Conservation (phyloP, 2,888 invertebrate genomes). For the Sphecodes monilicornis region DNA sequence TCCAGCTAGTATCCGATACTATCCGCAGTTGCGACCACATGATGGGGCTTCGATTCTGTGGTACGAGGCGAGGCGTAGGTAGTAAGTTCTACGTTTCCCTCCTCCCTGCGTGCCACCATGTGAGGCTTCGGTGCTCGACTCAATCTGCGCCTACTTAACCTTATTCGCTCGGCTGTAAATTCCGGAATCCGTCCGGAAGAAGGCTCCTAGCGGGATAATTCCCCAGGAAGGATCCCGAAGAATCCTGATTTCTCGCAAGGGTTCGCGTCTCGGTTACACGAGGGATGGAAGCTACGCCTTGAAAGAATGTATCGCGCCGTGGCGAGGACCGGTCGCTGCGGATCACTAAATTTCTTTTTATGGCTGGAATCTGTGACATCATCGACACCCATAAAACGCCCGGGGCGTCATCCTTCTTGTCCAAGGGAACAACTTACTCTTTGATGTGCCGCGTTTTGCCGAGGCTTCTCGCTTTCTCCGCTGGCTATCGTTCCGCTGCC, state of each 20-base stretch:
- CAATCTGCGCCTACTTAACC: constrained; percentile 82
- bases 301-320: constrained; percentile 48
- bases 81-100: constrained; percentile 39
- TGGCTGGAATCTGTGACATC: constrained; percentile 76
- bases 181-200: constrained; percentile 45
- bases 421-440: constrained; percentile 51
- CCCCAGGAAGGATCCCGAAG: neutral
- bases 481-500: constrained; percentile 24
- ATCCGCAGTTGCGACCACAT: constrained; percentile 74
- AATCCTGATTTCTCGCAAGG: neutral
- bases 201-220: neutral
- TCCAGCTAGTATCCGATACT: constrained; percentile 65
- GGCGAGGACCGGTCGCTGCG: constrained; percentile 42
- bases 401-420: constrained; percentile 62
- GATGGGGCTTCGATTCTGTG: constrained; percentile 78
- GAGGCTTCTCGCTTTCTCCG: neutral
- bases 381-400: constrained; percentile 77
- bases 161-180: constrained; percentile 75
- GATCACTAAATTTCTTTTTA: constrained; percentile 76
- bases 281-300: neutral
- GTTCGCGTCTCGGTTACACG: neutral
- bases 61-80: constrained; percentile 48
- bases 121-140: constrained; percentile 80
- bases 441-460: constrained; percentile 55
- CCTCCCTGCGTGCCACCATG: constrained; percentile 58